Evolutionary conservation across 2,797 vertebrate species (phyloP).

Genomic region (Kryptolebias ocellatus): DNA sequence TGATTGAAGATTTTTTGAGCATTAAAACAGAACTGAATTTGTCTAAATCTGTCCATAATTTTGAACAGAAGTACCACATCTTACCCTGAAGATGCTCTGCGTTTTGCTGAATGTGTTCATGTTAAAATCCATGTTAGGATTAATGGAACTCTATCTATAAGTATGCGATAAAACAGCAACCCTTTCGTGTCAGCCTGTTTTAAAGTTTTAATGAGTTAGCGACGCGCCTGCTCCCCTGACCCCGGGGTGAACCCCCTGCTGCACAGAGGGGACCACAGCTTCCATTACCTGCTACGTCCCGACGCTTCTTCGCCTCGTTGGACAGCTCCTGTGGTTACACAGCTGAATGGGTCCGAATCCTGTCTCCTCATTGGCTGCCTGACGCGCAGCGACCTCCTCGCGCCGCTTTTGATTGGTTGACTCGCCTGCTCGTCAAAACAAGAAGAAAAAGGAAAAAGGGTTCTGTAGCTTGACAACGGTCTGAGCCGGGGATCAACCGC

Average conservation of each 20-base stretch:
- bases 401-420: slow-evolving; percentile 51
- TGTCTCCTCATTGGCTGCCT: slow-evolving; percentile 52
- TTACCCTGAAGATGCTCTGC: no score
- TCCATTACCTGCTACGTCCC: not conserved
- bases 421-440: slow-evolving; percentile 41
- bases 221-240: slow-evolving; percentile 18
- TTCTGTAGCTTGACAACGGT: slow-evolving; percentile 43
- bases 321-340: slow-evolving; percentile 50
- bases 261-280: not conserved
- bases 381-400: not conserved
- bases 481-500: slow-evolving; percentile 42
- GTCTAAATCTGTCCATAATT: no score
- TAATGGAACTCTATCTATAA: not conserved
- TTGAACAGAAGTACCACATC: not conserved
- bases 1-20: no score
- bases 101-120: not conserved
- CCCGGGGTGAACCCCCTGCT: slow-evolving; percentile 25
- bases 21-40: no score
- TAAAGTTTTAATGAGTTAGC: not conserved
- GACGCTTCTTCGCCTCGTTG: slow-evolving; percentile 5
- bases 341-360: slow-evolving; percentile 13
- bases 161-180: not conserved
- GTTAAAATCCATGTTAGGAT: not conserved
- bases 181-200: not conserved
- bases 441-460: not conserved